Conservation (phyloP, 2,888 invertebrate genomes). For the Acanthosepion lycidas region DNA sequence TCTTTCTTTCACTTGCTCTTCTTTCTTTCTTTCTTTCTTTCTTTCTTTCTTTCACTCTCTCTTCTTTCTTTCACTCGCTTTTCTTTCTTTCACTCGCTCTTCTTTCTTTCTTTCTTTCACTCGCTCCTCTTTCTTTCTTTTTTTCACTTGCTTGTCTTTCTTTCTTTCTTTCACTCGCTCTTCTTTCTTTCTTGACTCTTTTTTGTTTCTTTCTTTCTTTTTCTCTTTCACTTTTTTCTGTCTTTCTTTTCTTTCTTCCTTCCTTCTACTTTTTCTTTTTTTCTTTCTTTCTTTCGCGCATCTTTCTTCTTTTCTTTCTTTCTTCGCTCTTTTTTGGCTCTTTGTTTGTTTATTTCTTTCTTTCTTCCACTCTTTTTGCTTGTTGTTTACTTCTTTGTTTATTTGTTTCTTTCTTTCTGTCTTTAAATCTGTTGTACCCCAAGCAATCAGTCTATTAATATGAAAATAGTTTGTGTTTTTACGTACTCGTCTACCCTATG, state of each 20-base stretch:
- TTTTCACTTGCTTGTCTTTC: no score
- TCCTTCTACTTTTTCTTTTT: no score
- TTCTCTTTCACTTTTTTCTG: no score
- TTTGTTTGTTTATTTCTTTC: neutral
- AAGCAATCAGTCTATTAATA: no score
- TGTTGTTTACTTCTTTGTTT: neutral
- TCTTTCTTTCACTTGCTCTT: no score
- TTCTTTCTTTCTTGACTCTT: neutral
- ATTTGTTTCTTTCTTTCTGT: neutral
- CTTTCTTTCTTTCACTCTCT: neutral
- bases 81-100: neutral
- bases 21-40: no score
- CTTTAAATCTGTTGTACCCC: no score
- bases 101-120: rapidly evolving
- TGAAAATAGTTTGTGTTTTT: no score
- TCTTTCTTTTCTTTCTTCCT: neutral
- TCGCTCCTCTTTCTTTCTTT: no score
- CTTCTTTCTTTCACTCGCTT: neutral
- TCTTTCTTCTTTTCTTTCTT: no score
- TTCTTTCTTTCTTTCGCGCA: neutral
- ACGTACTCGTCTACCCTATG: no score
- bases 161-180: no score
- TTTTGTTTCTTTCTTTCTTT: rapidly evolving
- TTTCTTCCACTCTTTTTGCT: neutral
- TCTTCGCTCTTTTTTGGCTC: neutral